Conservation (phyloP, 2,113 vertebrate species). For the Osmerus mordax region DNA sequence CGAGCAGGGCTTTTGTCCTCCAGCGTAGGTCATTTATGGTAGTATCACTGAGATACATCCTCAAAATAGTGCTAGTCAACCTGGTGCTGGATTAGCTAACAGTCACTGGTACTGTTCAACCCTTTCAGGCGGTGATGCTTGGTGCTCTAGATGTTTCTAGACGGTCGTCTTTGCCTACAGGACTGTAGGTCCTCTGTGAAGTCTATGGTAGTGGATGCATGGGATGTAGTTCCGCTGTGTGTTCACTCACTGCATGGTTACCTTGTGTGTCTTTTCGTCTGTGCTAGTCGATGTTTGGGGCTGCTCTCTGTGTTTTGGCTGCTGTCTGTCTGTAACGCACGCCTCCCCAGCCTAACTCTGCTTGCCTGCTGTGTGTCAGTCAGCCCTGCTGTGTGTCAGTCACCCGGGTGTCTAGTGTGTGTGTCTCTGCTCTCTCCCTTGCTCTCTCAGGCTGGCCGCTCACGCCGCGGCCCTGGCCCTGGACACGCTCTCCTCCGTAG, state of each 20-base stretch:
- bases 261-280: constrained; percentile 47
- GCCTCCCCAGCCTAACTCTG: constrained; percentile 50
- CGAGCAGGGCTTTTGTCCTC: constrained; percentile 39
- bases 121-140: constrained; percentile 53
- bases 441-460: constrained; percentile 85
- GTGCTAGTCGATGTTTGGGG: constrained; percentile 51
- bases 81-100: constrained; percentile 30
- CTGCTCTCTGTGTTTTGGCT: constrained; percentile 39
- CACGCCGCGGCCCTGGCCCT: constrained; percentile 84
- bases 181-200: constrained; percentile 40
- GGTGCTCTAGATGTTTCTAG: constrained; percentile 49
- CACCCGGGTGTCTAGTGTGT: constrained; percentile 72
- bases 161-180: constrained; percentile 40
- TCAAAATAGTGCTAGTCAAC: constrained; percentile 42
- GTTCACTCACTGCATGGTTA: constrained; percentile 65
- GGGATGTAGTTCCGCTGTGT: constrained; percentile 45
- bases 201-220: constrained; percentile 64
- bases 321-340: constrained; percentile 41
- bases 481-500: constrained; percentile 94
- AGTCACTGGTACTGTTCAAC: constrained; percentile 72
- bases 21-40: constrained; percentile 50
- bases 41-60: constrained; percentile 26
- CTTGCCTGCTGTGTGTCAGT: constrained; percentile 47
- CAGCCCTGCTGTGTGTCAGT: constrained; percentile 60
- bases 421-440: constrained; percentile 84